Evolutionary conservation across 2,888 invertebrate species (phyloP), one percentile per base, ranked within the genome.

Genomic region (Phaedon cochleariae): DNA sequence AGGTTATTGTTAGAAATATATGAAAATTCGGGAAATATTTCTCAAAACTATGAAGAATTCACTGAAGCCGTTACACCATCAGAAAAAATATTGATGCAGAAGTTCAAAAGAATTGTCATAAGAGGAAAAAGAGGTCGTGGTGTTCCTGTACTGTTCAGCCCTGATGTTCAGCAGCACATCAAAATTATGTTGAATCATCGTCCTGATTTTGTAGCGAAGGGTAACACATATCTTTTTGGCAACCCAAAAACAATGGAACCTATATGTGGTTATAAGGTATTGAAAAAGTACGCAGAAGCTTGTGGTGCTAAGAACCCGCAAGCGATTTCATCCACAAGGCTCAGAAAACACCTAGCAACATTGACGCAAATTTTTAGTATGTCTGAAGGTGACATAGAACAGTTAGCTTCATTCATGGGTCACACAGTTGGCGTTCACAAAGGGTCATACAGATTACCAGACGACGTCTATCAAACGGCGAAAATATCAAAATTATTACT

Each of bases 291-390:
- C 59, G 72, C 71, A 1, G 34, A 9, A 22, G 10, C 21, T 3
- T 69, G 65, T 62, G 73, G 73, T 5, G 70, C 73, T 15, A 70
- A 73, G 68, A 71, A 75, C 52, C 71, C 72, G 0, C 9, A 54
- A 6, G 61, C 69, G 1, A 60, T 74, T 20, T 71, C 71, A 7
- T 66, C 58, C 0, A 73, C 73, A 17, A 59, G 54, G 55, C 54
- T 74, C n/a, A 21, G 74, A 34, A 75, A 75, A 61, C 74, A 74
- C 55, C 37, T 73, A 12, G 73, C 74, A 10, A 75, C 68, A 1
- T 34, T 74, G 17, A 60, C 71, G 1, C 74, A 75, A 62, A 9
- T 73, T 4, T 70, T 75, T 20, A 71, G 58, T 34, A 52, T 74
- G 62, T 41, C 62, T 22, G 70, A 73, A 20, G 64, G 59, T 26